Evolutionary conservation across 1,140 invertebrate genomes (phyloP).

Genomic region (Ericerus pela): DNA sequence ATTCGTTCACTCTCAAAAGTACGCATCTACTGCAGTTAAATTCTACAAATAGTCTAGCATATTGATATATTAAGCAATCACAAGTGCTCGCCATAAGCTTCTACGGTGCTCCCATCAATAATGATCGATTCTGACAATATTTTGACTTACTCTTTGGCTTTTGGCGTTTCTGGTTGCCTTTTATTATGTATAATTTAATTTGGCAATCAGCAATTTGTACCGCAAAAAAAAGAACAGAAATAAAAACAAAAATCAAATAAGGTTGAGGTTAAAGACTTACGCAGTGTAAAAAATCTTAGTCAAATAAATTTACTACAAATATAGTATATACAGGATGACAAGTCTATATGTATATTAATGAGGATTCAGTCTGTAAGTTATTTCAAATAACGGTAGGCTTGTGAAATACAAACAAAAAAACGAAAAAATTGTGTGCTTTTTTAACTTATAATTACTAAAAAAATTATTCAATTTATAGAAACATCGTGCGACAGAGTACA

Average conservation of each 20-base stretch:
- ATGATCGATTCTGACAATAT: conserved; percentile 5
- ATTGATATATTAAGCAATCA: conserved; percentile 10
- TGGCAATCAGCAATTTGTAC: conserved; percentile 18
- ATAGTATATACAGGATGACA: not conserved
- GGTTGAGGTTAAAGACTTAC: not conserved
- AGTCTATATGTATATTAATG: conserved; percentile 7
- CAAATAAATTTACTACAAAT: not conserved
- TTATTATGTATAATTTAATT: too few species aligned
- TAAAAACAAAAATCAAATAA: conserved; percentile 8
- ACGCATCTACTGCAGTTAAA: conserved; percentile 6
- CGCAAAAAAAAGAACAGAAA: conserved; percentile 16
- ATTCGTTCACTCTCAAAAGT: too few species aligned
- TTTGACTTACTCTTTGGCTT: conserved; percentile 24
- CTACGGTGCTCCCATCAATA: not conserved
- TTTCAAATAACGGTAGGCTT: too few species aligned
- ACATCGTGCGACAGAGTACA: too few species aligned
- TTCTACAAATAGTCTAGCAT: conserved; percentile 14
- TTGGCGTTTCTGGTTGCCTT: conserved; percentile 22
- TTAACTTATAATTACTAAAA: conserved; percentile 8
- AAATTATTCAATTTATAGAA: too few species aligned
- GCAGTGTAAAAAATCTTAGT: not conserved
- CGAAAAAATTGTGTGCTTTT: too few species aligned
- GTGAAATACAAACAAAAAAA: too few species aligned
- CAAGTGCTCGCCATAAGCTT: conserved; percentile 2
- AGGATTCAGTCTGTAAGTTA: not conserved